Conservation (phyloP, 2,888 invertebrate genomes). For the Urechis unicinctus region DNA sequence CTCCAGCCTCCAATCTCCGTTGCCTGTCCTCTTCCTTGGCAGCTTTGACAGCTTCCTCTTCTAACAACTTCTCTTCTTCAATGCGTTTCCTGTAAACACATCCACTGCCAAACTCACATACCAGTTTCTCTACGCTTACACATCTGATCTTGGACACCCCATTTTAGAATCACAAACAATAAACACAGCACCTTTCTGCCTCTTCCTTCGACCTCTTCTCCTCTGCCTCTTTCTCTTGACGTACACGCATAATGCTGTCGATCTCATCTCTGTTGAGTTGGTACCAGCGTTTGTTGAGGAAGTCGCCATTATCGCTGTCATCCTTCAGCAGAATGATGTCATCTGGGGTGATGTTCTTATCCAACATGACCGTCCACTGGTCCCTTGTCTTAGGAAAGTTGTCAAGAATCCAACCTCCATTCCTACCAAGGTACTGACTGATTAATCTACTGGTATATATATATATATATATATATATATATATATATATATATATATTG, state of each 20-base stretch:
- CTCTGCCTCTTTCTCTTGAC: conserved; percentile 31
- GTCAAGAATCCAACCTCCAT: conserved; percentile 49
- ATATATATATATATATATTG: no score
- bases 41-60: conserved; percentile 13
- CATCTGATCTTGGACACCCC: no score
- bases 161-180: no score
- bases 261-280: conserved; percentile 30
- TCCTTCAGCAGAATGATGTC: conserved; percentile 45
- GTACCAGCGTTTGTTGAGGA: conserved; percentile 40
- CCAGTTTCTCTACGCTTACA: no score
- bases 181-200: conserved; percentile 38
- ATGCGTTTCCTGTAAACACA: conserved; percentile 20
- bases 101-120: no score
- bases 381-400: conserved; percentile 47
- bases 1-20: conserved; percentile 34
- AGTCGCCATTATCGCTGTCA: conserved; percentile 31
- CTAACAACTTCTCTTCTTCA: conserved; percentile 18
- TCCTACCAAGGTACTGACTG: no score
- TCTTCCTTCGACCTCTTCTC: conserved; percentile 29
- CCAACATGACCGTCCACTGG: conserved; percentile 44
- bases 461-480: no score
- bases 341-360: conserved; percentile 42
- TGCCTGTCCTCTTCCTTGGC: conserved; percentile 19
- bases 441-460: no score
- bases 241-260: conserved; percentile 28